Base-by-base conservation (phyloP, 2,797 vertebrate species). In the Crossoptilon crossoptilon region DNA sequence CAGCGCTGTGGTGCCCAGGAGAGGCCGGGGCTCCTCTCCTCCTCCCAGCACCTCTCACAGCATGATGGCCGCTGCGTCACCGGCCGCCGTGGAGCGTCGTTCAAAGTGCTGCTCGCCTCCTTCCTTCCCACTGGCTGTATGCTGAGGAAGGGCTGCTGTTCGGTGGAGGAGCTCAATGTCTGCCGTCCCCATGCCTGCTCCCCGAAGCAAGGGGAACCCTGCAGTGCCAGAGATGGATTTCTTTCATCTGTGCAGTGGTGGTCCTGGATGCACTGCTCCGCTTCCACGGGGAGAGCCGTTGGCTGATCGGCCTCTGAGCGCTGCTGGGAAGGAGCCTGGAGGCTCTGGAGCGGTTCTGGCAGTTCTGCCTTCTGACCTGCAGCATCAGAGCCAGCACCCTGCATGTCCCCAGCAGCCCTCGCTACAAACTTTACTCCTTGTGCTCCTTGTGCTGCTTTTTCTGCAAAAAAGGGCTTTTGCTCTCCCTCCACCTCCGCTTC, bases 261-360 rank as follows among this genome's bases (percentile, higher is more conserved):
- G 44, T 84, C 56, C 63, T 1, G 0, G 1, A 0, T 35, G 70
- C 6, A 0, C 1, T 46, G 41, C 26, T 33, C 29, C 0, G 0
- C 41, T n/a, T 67, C 68, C 1, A 12, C 11, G 1, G 33, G 29
- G 51, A 51, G 64, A 71, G 48, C 0, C 1, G 3, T 23, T 70
- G 86, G 71, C 31, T 44, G 0, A 10, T 33, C 1, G 0, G 48
- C 35, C 48, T 64, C 71, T 31, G 49, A 39, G 43, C 17, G 3
- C 18, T 23, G 41, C 53, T 33, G 37, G 55, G 79, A 43, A 59
- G 11, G 73, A 63, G 11, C 39, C 9, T 0, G 1, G 46, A 15
- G 37, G 31, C 67, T 74, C 31, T 35, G 49, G 33, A 66, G 0
- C 3, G 13, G 49, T 60, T 87, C 35, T 58, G 35, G 39, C 23